phyloP scores from a whole-genome alignment of 1,140 invertebrate species.

The Luehdorfia chinensis region DNA sequence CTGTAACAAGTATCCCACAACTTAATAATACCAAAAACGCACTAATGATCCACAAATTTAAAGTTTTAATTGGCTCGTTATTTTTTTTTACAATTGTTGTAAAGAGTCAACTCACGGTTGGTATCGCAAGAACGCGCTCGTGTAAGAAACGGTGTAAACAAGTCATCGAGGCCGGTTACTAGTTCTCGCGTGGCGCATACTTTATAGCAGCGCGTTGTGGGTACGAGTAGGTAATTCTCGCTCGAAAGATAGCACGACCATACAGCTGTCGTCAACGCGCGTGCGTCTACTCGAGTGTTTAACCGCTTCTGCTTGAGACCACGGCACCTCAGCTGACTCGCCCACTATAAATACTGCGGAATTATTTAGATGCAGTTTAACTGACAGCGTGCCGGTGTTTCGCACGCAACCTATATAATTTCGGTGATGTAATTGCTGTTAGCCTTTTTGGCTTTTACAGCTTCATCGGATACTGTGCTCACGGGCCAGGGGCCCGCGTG shows the following conservation, averaged over 20 bases:
- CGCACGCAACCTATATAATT: constrained; percentile 17
- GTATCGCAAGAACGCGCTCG: constrained; percentile 27
- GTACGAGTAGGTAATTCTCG: constrained; percentile 1
- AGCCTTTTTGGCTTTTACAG: too few species aligned
- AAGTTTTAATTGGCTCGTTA: too few species aligned
- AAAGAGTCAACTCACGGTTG: constrained; percentile 10
- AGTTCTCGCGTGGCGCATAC: constrained; percentile 38
- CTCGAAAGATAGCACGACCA: constrained; percentile 2
- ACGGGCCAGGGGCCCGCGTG: too few species aligned
- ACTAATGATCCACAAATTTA: too few species aligned
- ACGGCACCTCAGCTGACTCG: constrained; percentile 20
- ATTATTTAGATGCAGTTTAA: constrained; percentile 57
- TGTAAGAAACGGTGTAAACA: constrained; percentile 39
- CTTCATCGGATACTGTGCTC: too few species aligned
- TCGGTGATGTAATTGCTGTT: too few species aligned
- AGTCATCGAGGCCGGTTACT: constrained; percentile 33
- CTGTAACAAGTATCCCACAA: too few species aligned
- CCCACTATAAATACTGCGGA: constrained; percentile 70
- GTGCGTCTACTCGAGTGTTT: constrained; percentile 19
- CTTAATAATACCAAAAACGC: too few species aligned
- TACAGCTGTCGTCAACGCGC: constrained; percentile 21
- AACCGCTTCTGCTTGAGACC: constrained; percentile 22
- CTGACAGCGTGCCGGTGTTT: constrained; percentile 30
- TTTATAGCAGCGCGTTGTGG: constrained; percentile 24
- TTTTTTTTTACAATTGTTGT: background rate